Evolutionary conservation across 1,140 invertebrate genomes (phyloP), one percentile per base, ranked within the genome.

Genomic region (Aphelinus certus): DNA sequence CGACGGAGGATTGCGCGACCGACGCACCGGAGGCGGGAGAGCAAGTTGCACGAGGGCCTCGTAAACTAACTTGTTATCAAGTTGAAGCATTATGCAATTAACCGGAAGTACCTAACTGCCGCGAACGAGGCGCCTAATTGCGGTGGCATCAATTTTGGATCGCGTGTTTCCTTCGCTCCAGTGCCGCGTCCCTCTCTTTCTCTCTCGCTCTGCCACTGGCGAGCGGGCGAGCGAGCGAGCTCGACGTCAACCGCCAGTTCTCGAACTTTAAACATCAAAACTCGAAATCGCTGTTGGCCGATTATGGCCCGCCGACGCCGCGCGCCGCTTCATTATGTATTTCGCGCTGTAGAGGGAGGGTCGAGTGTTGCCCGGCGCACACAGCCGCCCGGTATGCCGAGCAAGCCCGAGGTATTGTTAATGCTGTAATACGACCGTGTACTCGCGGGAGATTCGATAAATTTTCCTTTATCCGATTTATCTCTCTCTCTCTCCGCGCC

Each of bases 1-100:
- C 10, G 61, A 7, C 3, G 61, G 43, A 53, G 51, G 4, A 4
- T 53, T 53, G 51, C 45, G 56, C 57, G 53, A 42, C 9, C 3
- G n/a, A 7, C 6, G 1, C 64, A 26, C 64, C 42, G 26, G 64
- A 66, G 64, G 64, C 42, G 43, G 66, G 43, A 3, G n/a, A 57
- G 51, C 51, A 73, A 73, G 64, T 73, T 73, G 55, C 62, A 26
- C 73, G 26, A 53, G 49, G 60, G 57, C 55, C 69, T 76, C 69
- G 66, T 73, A 76, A 76, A 76, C 75, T 67, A 73, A 79, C 78
- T 79, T 76, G 78, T 79, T 79, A 77, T 77, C 73, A 74, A 79
- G 73, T 79, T 79, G 61, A 75, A 68, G 73, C 73, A 79, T 77
- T 79, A 72, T 72, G 73, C 76, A 77, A 79, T 79, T 79, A 79